A percentile compares a stretch with the other conserved stretches of the same genome.
phyloP scores from a whole-genome alignment of 2,113 vertebrate species.

The Grus americana region DNA sequence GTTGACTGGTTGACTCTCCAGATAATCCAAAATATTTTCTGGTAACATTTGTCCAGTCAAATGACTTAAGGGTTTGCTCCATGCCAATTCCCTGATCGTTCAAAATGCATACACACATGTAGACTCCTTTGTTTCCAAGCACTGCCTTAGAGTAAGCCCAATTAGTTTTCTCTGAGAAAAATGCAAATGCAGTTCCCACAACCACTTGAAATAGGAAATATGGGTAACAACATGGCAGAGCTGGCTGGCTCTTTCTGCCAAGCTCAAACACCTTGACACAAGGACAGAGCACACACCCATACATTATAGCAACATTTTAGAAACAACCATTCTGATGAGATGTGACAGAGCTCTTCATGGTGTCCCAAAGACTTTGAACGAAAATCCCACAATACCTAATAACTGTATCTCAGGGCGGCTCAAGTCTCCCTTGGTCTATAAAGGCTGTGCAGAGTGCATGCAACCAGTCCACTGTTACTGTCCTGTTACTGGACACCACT shows the following conservation, averaged over 20 bases:
- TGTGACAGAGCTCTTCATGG: neutral
- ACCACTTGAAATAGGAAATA: neutral
- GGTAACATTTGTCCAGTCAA: neutral
- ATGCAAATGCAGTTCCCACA: neutral
- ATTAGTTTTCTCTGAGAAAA: neutral
- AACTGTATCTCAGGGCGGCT: neutral
- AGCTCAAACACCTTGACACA: neutral
- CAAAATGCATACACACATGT: neutral
- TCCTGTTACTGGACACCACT: neutral
- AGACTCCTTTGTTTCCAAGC: neutral
- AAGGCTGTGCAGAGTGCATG: neutral
- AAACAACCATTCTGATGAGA: neutral
- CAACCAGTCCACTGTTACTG: neutral
- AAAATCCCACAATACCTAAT: neutral
- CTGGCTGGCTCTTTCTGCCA: neutral
- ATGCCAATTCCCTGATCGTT: neutral
- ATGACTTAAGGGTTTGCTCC: neutral
- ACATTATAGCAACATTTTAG: neutral
- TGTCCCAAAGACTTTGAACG: neutral
- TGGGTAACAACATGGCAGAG: neutral
- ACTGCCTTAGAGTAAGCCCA: neutral
- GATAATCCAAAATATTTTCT: neutral
- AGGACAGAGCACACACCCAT: fast-evolving
- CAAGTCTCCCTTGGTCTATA: neutral
- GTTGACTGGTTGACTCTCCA: neutral